Base-by-base conservation (phyloP, 1,140 invertebrate species). In the Hycleus cichorii region DNA sequence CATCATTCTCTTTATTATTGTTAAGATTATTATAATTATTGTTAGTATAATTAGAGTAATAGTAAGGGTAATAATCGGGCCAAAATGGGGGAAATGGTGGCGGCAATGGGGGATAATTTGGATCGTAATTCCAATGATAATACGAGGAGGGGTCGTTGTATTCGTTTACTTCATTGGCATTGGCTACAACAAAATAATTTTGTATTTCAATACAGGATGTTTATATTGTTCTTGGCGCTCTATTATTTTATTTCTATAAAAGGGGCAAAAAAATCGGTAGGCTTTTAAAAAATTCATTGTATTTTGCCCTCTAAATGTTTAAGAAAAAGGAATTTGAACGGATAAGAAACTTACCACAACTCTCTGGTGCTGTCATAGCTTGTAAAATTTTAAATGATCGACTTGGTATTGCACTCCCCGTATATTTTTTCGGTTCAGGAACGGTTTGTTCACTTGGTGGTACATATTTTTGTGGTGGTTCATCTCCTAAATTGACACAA, bases 341-440 rank as follows among this genome's bases (percentile, higher is more conserved):
- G 10, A 47, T 5, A 49, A 25, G 47, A 32, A 26, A 60, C 70
- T 70, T 57, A 72, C 70, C 70, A 65, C 69, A 69, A 64, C 59
- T 57, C 57, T 72, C 66, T 47, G 69, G 69, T 62, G 81, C 80
- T 45, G 88, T 90, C 87, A 91, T 89, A 27, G 85, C 84, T 75
- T 93, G 90, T 39, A 93, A 75, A 69, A 93, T 86, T 72, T 83
- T 83, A 72, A 93, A 93, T 12, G 90, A 91, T 69, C 89, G 82
- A 58, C 89, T 91, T 45, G 91, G 91, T 72, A 93, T 93, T 63
- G 86, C 83, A 68, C 86, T 85, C 56, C 90, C 90, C 55, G 80
- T 88, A 69, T 93, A 93, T 68, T 87, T 89, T 68, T 83, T 84
- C 39, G 87, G 87, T 66, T 88, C 87, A 53, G 74, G 79, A 27